Conservation (phyloP, 1,140 invertebrate species). For the Stegodyphus mimosarum region DNA sequence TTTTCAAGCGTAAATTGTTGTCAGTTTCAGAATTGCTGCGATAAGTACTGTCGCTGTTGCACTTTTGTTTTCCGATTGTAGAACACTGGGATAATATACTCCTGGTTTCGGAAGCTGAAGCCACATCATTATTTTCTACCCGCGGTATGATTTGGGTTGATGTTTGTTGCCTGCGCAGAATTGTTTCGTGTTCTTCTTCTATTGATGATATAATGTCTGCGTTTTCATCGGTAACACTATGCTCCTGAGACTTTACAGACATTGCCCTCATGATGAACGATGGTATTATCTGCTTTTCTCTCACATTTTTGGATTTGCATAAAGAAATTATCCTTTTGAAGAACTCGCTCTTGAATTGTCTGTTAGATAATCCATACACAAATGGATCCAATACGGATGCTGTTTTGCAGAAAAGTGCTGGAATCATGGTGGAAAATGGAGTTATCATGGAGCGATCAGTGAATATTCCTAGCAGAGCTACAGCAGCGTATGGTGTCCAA, state of each 20-base stretch:
- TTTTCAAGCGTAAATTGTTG: conserved; percentile 6
- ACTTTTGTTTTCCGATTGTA: not conserved
- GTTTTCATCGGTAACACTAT: not conserved
- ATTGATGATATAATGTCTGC: not conserved
- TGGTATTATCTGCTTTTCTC: not conserved
- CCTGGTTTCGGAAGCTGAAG: not conserved
- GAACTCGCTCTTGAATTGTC: conserved; percentile 44
- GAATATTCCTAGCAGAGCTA: conserved; percentile 74
- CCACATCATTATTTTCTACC: not conserved
- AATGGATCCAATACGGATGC: conserved; percentile 63
- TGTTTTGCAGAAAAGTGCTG: conserved; percentile 79
- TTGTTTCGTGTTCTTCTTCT: not conserved
- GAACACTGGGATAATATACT: too few species aligned
- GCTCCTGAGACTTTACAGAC: not conserved
- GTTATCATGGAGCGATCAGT: conserved; percentile 65
- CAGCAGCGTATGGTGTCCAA: conserved; percentile 81
- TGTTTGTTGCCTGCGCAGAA: too few species aligned
- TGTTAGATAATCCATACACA: conserved; percentile 52
- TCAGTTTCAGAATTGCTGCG: not conserved
- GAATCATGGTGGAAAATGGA: conserved; percentile 76
- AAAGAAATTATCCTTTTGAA: not conserved
- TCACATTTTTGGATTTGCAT: not conserved
- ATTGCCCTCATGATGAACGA: conserved; percentile 15
- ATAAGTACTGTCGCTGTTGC: not conserved
- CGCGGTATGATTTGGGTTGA: not conserved